Evolutionary conservation across 2,113 vertebrate genomes (phyloP).

Genomic region (Cinclus cinclus): DNA sequence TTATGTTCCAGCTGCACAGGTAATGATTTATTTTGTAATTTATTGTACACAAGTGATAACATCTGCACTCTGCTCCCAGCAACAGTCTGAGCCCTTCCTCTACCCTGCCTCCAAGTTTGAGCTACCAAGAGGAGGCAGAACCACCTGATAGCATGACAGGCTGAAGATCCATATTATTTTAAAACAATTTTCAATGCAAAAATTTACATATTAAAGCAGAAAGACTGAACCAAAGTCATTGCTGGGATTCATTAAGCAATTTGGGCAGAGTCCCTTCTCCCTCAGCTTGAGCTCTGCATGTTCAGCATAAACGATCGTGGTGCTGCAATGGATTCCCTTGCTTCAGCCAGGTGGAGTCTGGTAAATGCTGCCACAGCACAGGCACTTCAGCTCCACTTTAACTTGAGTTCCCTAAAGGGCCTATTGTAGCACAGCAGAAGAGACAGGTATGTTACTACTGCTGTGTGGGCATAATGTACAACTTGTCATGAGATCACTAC

Average conservation of each 20-base stretch:
- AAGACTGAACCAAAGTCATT: neutral
- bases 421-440: neutral
- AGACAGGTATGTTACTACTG: neutral
- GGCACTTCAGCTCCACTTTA: neutral
- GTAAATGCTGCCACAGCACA: neutral
- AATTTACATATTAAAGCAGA: neutral
- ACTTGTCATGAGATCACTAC: neutral
- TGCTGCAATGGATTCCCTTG: neutral
- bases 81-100: neutral
- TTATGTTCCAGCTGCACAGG: neutral
- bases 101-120: neutral
- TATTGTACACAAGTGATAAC: neutral
- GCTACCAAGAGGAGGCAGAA: neutral
- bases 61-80: neutral
- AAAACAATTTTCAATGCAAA: neutral
- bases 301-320: fast-evolving
- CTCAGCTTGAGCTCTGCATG: neutral
- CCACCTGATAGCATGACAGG: neutral
- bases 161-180: neutral
- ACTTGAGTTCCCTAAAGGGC: neutral
- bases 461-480: neutral
- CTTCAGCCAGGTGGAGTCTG: neutral
- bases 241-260: neutral
- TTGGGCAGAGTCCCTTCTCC: neutral
- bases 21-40: neutral